Evolutionary conservation across 2,888 invertebrate genomes (phyloP).

Genomic region (Cryptocephalus moraei): DNA sequence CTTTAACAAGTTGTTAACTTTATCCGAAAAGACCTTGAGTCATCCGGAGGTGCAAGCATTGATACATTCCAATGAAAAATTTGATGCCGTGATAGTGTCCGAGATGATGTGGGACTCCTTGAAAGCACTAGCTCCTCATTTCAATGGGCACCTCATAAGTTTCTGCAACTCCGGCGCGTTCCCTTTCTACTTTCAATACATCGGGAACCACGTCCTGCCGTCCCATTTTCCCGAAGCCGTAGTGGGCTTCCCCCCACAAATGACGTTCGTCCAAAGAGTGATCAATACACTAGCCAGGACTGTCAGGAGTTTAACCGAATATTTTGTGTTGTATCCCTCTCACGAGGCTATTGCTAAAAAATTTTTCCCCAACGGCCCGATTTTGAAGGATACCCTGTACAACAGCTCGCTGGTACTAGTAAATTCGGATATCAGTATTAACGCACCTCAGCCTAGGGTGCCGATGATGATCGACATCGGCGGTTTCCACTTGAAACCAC

Average conservation of each 20-base stretch:
- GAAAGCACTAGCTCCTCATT: conserved; percentile 30
- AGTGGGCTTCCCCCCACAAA: conserved; percentile 13
- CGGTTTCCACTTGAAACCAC: conserved; percentile 38
- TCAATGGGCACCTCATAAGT: conserved; percentile 28
- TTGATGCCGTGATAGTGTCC: conserved; percentile 35
- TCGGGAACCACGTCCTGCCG: too few species aligned
- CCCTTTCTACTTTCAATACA: too few species aligned
- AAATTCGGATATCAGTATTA: conserved; percentile 43
- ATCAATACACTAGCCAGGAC: conserved; percentile 36
- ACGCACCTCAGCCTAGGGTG: conserved; percentile 40
- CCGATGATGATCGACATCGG: conserved; percentile 49
- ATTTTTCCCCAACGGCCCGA: conserved; percentile 23
- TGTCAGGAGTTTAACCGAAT: conserved; percentile 1
- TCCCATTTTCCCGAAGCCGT: neutral
- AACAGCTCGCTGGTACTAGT: conserved; percentile 24
- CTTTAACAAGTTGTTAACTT: too few species aligned
- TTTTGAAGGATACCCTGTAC: conserved; percentile 17
- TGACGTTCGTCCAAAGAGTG: conserved; percentile 44
- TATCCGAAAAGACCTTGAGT: conserved; percentile 18
- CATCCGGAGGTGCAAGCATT: conserved; percentile 29
- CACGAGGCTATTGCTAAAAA: conserved; percentile 21
- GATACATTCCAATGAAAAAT: conserved; percentile 27
- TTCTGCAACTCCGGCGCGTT: conserved; percentile 20
- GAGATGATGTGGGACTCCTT: conserved; percentile 40
- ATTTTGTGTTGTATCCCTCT: conserved; percentile 16